Percentiles rank a stretch among this genome's conserved stretches.
Conservation (phyloP, 2,113 vertebrate genomes). For the Scomber japonicus region DNA sequence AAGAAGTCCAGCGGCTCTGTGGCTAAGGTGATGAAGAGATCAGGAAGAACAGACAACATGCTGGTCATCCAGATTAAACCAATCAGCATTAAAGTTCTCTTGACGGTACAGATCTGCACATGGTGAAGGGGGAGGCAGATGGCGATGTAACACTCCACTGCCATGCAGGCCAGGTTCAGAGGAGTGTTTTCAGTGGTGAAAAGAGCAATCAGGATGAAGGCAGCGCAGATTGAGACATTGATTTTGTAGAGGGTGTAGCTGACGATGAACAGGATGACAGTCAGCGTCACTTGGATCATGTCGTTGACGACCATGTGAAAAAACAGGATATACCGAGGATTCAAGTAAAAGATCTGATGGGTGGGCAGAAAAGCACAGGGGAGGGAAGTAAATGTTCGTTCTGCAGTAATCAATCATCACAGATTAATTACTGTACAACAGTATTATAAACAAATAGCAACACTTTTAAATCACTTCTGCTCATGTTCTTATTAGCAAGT, state of each 20-base stretch:
- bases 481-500: too few species aligned
- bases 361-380: not conserved
- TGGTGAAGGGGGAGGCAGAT: conserved; percentile 80
- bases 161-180: conserved; percentile 83
- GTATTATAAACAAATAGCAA: too few species aligned
- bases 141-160: conserved; percentile 82
- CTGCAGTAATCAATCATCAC: too few species aligned
- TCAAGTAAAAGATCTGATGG: conserved; percentile 67
- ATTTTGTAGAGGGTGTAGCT: conserved; percentile 68
- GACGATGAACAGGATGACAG: conserved; percentile 62
- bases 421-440: too few species aligned
- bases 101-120: conserved; percentile 74
- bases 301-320: conserved; percentile 80
- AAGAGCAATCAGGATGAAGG: conserved; percentile 42
- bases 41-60: conserved; percentile 61
- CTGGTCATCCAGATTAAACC: conserved; percentile 71
- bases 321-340: conserved; percentile 78
- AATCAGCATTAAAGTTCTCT: conserved; percentile 61
- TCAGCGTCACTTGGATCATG: conserved; percentile 73
- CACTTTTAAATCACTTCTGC: too few species aligned
- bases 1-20: conserved; percentile 61
- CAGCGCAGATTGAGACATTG: conserved; percentile 40
- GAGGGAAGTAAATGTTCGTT: not conserved
- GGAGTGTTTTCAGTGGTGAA: conserved; percentile 76
- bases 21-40: conserved; percentile 71